Evolutionary conservation across 2,888 invertebrate species (phyloP).

Genomic region (Pollenia angustigena): DNA sequence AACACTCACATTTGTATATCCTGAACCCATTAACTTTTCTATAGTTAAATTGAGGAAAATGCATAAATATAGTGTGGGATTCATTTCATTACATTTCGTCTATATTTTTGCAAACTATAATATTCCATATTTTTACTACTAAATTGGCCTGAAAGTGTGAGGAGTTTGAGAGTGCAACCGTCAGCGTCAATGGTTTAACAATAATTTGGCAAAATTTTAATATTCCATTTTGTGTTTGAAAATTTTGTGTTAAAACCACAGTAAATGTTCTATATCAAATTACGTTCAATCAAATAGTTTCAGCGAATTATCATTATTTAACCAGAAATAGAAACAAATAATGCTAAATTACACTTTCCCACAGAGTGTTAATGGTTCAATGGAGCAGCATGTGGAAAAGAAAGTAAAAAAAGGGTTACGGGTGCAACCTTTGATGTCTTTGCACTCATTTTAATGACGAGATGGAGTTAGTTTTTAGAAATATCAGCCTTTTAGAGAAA

Average conservation of each 20-base stretch:
- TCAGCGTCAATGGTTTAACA: conserved; percentile 28
- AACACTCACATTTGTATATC: background rate
- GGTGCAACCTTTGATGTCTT: background rate
- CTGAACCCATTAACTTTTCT: background rate
- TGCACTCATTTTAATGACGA: background rate
- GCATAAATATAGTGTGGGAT: conserved; percentile 50
- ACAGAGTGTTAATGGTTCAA: conserved; percentile 48
- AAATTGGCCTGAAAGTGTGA: too few relatives aligned
- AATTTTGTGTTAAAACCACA: conserved; percentile 41
- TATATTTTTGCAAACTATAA: background rate
- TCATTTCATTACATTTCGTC: conserved; percentile 14
- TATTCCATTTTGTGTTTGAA: conserved; percentile 33
- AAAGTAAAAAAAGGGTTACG: background rate
- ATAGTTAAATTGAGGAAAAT: conserved; percentile 19
- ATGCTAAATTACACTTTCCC: conserved; percentile 53
- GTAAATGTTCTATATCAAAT: conserved; percentile 68
- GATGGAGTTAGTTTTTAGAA: background rate
- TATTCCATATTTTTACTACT: background rate
- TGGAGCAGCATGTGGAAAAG: background rate
- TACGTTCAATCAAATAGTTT: conserved; percentile 68
- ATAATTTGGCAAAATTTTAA: conserved; percentile 43
- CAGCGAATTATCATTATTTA: conserved; percentile 64
- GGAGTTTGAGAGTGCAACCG: conserved; percentile 2
- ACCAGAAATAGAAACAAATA: conserved; percentile 66
- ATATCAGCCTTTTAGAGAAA: background rate